Base-by-base conservation (phyloP, 2,797 vertebrate species). In the Hyperoplus lanceolatus region DNA sequence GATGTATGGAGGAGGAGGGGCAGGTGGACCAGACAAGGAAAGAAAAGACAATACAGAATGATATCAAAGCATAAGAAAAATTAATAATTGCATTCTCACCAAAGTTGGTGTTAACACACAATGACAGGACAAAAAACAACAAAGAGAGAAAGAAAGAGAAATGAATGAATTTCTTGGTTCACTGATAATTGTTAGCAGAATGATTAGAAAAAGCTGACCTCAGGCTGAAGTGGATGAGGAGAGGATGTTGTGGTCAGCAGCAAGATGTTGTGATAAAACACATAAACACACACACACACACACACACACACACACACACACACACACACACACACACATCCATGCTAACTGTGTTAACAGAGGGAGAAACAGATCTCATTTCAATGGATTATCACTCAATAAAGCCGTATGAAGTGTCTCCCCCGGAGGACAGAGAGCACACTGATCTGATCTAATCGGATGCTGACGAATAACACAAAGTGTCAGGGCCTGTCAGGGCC, bases 351-450 rank as follows among this genome's bases (percentile, higher is more conserved):
- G 69, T 74, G 66, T 88, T 89, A 64, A 67, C 57, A 49, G 50
- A 78, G 48, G 41, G 71, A 86, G 49, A 75, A 73, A 0, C 62
- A 70, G 83, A 93, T 91, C 79, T 82, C 3, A 71, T 94, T 93
- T 82, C 57, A 61, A 92, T 92, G 77, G 92, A 93, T 94, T 92
- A 89, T 90, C 82, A 87, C 81, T 92, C 86, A 88, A 85, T 87
- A 75, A 89, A 90, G 75, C 62, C 66, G 87, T 79, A 81, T 77
- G 76, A 83, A 78, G 75, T 69, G 41, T 76, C 63, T 64, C 67
- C 64, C 73, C 65, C 69, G 0, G 49, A 77, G 84, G 81, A 48
- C 69, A 1, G 1, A 50, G 54, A 69, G 71, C 45, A n/a, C 15
- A 3, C 49, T 89, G 82, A 89, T 80, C 82, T 81, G 81, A 86